Base-by-base conservation (phyloP, 2,797 vertebrate genomes). In the Rhodeus uyekii region DNA sequence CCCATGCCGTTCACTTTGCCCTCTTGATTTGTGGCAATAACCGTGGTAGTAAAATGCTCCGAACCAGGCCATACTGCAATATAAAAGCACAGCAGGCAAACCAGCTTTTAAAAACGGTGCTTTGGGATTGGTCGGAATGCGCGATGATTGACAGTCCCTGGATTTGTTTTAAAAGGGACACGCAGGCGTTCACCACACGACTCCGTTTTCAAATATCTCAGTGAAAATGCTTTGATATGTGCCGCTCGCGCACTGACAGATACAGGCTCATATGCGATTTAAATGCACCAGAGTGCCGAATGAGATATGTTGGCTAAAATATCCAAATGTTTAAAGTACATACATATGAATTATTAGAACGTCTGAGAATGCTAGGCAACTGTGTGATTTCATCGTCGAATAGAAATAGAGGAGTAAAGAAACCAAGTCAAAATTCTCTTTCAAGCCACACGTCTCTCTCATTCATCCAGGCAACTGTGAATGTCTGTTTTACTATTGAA, bases 51-150 rank as follows among this genome's bases (percentile, higher is more conserved):
- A 96, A 96, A 98, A 96, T 96, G 96, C 96, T 96, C 96, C 95
- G 95, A 96, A 97, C 96, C 96, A 97, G 92, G 96, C 96, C 96
- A 94, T 93, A 96, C 95, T 95, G 96, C 94, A 96, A 95, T 96
- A 99, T 97, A 99, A 99, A 98, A 98, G 98, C 97, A 96, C 97
- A 99, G 97, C 97, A 94, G 97, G 98, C 95, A 95, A 95, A 97
- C 91, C 93, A 95, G 96, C 96, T 97, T 96, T 96, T 96, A 95
- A 95, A 95, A 96, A 95, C 93, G 94, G 94, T 94, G 94, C 95
- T 93, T 93, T 88, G 94, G 95, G 97, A 99, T 99, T 99, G 98
- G 98, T 93, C 94, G 93, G 92, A 93, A 94, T 94, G 93, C 86
- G 89, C 89, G 36, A 90, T 98, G 97, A 99, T 96, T 98, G 97